Base-by-base conservation (phyloP, 2,888 invertebrate genomes). In the Neria commutata region DNA sequence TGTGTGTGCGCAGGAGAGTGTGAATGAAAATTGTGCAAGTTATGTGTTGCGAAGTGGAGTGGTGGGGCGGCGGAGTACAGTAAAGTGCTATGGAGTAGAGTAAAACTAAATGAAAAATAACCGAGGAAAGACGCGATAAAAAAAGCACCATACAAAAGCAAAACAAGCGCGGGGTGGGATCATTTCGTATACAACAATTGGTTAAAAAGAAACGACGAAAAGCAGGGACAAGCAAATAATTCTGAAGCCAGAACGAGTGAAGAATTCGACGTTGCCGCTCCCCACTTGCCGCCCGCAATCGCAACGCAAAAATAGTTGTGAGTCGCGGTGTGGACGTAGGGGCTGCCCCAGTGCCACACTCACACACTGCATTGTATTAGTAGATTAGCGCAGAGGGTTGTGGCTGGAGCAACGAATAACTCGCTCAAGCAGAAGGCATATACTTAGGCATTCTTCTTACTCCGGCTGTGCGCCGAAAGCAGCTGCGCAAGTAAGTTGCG, bases 1-100 rank as follows among this genome's bases (percentile, higher is more conserved):
- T 55, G 55, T n/a, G n/a, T 34, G 55, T 46, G 56, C 29, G 21
- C 49, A 37, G 47, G 59, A 50, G 56, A 54, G 52, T 54, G 54
- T 58, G 52, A 54, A 62, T 62, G 59, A 60, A 59, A 58, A 51
- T 56, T 57, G 54, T 54, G 48, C 59, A 54, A 57, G 57, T 62
- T 54, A 34, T 33, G 47, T 33, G 51, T 42, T 23, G 24, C 16
- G 17, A 14, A 40, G 37, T 14, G n/a, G 29, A 48, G 24, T 4
- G 23, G 24, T 16, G 21, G 46, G 29, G 23, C 3, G 25, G 8
- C 52, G 25, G 45, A 60, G 25, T 53, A 47, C 25, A 23, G 21
- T 40, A 54, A 10, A 49, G 10, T 17, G 24, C 51, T 26, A 29
- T 11, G 29, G 11, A 29, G 29, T 8, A 29, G 11, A 29, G 11